Evolutionary conservation across 2,113 vertebrate genomes (phyloP).

Genomic region (Microcebus jonahi): DNA sequence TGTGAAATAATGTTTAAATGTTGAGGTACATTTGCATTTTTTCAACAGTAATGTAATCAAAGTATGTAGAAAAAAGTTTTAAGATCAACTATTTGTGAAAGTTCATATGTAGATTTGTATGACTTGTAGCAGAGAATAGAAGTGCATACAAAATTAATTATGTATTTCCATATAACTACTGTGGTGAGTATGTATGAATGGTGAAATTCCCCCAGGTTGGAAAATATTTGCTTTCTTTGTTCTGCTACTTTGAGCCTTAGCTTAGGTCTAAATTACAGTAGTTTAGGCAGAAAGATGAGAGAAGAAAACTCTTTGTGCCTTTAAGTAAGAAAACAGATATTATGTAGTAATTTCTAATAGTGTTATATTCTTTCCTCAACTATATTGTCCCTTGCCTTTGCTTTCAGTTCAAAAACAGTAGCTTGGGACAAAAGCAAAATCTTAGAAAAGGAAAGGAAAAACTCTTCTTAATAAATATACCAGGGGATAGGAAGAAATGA

Average conservation of each 20-base stretch:
- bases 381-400: background rate
- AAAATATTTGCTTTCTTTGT: conserved; percentile 51
- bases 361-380: background rate
- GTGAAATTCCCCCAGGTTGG: background rate
- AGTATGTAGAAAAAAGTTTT: background rate
- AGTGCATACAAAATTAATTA: background rate
- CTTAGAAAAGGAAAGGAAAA: conserved; percentile 6
- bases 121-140: background rate
- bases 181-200: background rate
- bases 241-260: background rate
- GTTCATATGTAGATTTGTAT: background rate
- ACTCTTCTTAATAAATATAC: conserved; percentile 55
- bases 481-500: conserved; percentile 18
- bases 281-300: background rate
- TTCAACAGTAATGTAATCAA: background rate
- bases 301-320: background rate
- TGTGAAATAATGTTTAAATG: background rate
- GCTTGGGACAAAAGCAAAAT: conserved; percentile 50
- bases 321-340: conserved; percentile 62
- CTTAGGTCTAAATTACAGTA: background rate
- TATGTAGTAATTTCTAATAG: background rate
- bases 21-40: background rate
- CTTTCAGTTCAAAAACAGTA: conserved; percentile 56
- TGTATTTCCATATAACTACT: background rate
- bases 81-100: background rate